Base-by-base conservation (phyloP, 2,113 vertebrate species). In the Rhizomys pruinosus region DNA sequence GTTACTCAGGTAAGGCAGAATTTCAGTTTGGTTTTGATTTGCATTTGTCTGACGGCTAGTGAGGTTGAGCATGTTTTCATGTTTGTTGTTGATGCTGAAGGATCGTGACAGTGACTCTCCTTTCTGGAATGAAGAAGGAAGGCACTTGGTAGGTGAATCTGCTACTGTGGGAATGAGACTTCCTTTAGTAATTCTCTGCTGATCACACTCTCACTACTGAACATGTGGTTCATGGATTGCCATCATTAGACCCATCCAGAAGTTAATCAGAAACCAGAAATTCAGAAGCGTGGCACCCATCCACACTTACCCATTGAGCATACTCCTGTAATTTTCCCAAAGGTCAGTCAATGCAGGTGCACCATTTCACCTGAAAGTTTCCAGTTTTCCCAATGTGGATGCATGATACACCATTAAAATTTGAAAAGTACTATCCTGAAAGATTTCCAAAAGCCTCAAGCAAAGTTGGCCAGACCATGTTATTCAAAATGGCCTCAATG, bases 181-280 rank as follows among this genome's bases (percentile, higher is more conserved):
- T 78, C 66, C 23, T 87, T 74, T 73, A 77, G 78, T 88, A 2
- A 1, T 44, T 7, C 87, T 80, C 66, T 91, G 63, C 42, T 92
- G 52, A 93, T 77, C 78, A 59, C 23, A 59, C 23, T 66, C 78
- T 88, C 16, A 19, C 57, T 85, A 47, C 82, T 94, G 63, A 87
- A 59, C 89, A 71, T 85, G n/a, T 55, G 74, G 63, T 77, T 34
- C 81, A 10, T 32, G 68, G n/a, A 17, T 68, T 37, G 34, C 42
- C 5, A 61, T 34, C 63, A 29, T 17, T 3, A 2, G 29, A 23
- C 25, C 29, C 27, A 44, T 47, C 82, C 22, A 9, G 17, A 63
- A 85, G 12, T 25, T 64, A 15, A 32, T 82, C 47, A 52, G 47
- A 52, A 52, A 52, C 47, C 73, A 74, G 63, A 68, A 63, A 12